Evolutionary conservation across 35 echinoderm and acorn worm genomes (phyloP), one percentile per base, ranked within the genome.

Genomic region (Acanthaster planci): DNA sequence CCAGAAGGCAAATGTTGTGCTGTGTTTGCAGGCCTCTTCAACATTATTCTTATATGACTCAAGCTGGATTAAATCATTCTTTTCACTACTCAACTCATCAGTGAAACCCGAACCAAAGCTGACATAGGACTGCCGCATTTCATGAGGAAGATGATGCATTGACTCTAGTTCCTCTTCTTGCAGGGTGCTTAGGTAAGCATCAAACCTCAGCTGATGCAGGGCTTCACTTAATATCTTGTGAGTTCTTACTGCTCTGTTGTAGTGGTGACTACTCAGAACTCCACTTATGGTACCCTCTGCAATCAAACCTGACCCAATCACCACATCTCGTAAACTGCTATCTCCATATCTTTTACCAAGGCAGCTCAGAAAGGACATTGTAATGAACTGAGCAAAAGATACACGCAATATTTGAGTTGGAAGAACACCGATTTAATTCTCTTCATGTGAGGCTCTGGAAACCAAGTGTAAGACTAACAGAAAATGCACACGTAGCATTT

Each of bases 291-390:
- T 82, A 17, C 93, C 93, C 79, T 50, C 77, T 60, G 93, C 88
- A 90, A 90, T 55, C 22, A 90, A 39, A 27, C 80, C 85, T 40
- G 80, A 39, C 72, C 90, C 82, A 56, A 85, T 85, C 37, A 90
- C 21, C 42, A 94, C 80, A 76, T 92, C 85, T 26, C 79, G 55
- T 26, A 96, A 82, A 38, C 93, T 89, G 64, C 76, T 88, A 90
- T 95, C 93, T 40, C 59, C 51, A 75, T 90, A 95, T 22, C 89
- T 77, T 40, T 88, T 92, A 27, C 89, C 85, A 60, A 96, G 91
- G 19, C 72, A 79, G 9, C 72, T 40, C 32, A 94, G 60, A 38
- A 78, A 77, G 40, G 76, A 54, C n/a, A n/a, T n/a, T n/a, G n/a
- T n/a, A n/a, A n/a, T n/a, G n/a, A n/a, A n/a, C n/a, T n/a, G n/a